These are phyloP conservation scores for Lagenorhynchus albirostris DNA, from an alignment of 2,113 vertebrate species.

Conservation along the genomic window DNA sequence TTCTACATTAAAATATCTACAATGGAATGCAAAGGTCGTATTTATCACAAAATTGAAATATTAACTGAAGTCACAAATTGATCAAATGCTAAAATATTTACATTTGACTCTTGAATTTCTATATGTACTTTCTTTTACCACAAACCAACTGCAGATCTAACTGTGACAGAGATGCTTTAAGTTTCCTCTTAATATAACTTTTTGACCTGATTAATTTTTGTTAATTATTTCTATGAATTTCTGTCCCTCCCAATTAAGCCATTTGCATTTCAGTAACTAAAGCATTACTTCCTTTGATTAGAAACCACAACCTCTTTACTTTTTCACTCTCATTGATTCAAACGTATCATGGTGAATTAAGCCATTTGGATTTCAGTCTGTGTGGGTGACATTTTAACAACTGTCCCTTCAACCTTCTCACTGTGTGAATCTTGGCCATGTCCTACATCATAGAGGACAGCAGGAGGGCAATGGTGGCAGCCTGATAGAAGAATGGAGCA, in stretches of 20 bases:
- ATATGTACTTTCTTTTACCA: background rate
- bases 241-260: constrained; percentile 17
- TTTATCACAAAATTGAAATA: background rate
- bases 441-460: background rate
- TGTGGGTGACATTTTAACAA: constrained; percentile 59
- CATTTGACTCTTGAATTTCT: background rate
- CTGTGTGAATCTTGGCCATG: constrained; percentile 21
- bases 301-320: constrained; percentile 48
- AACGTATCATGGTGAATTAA: constrained; percentile 52
- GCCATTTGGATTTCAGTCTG: constrained; percentile 30
- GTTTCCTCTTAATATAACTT: constrained; percentile 37
- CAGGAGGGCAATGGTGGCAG: background rate
- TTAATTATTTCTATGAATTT: background rate
- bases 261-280: constrained; percentile 55
- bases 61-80: background rate
- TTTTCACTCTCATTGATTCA: constrained; percentile 57
- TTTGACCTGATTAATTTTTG: constrained; percentile 39
- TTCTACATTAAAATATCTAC: background rate
- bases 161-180: background rate
- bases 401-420: constrained; percentile 25
- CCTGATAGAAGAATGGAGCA: background rate
- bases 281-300: constrained; percentile 55
- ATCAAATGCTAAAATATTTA: background rate
- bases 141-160: background rate
- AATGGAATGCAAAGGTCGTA: background rate